These are phyloP conservation scores for Portunus trituberculatus DNA, from an alignment of 1,140 invertebrate genomes.

Conservation along the genomic window DNA sequence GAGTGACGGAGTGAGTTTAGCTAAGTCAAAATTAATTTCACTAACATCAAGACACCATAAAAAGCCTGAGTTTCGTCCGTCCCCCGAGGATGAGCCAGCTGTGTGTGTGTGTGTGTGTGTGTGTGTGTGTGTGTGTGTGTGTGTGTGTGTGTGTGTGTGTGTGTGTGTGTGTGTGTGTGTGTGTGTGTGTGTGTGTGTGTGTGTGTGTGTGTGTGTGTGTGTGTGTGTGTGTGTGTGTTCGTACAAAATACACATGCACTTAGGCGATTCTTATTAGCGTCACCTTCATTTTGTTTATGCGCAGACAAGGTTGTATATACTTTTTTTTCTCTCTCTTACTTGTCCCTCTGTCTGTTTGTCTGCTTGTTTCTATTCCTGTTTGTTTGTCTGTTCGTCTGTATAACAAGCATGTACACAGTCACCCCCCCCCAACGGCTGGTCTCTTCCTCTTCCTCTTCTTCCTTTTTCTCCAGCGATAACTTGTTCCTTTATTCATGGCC, in stretches of 20 bases:
- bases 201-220: conserved; percentile 26
- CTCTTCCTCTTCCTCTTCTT: not conserved
- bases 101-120: not conserved
- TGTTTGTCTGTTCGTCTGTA: too few species aligned
- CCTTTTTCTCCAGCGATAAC: not conserved
- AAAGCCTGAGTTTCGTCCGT: conserved; percentile 26
- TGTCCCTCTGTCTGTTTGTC: too few species aligned
- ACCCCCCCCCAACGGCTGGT: not conserved
- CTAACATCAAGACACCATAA: conserved; percentile 4
- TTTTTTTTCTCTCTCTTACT: too few species aligned
- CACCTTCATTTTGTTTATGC: too few species aligned
- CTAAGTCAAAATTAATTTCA: conserved; percentile 9
- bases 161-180: conserved; percentile 17
- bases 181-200: not conserved
- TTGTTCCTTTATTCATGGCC: not conserved
- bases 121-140: conserved; percentile 22
- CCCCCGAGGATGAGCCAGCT: not conserved
- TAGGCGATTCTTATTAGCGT: not conserved
- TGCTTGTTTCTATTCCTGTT: too few species aligned
- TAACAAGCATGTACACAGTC: too few species aligned
- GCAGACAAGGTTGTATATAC: too few species aligned
- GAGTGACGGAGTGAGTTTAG: not conserved
- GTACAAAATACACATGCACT: not conserved
- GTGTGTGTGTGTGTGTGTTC: not conserved
- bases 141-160: not conserved